Base-by-base conservation (phyloP, 2,888 invertebrate species). In the Orchesella flavescens region DNA sequence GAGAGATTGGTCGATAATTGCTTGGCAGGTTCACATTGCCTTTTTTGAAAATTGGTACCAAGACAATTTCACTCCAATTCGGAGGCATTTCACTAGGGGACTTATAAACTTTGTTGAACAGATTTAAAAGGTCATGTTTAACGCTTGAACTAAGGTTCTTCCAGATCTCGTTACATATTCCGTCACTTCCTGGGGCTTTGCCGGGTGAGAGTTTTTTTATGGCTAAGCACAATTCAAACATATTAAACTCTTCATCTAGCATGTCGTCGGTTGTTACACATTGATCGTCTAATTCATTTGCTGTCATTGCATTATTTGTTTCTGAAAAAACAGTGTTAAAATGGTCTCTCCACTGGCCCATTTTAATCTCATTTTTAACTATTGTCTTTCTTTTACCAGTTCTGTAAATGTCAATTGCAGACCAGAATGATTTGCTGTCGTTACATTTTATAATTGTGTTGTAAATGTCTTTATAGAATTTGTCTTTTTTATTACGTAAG, bases 21-120 rank as follows among this genome's bases (percentile, higher is more conserved):
- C 9, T n/a, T 1, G 82, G 78, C 5, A 73, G 0, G 13, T 21
- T 69, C 0, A n/a, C 0, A 23, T 78, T 73, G 13, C 77, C 75
- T 63, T 82, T 84, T 46, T 84, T 82, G 46, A 82, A 84, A 13
- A 84, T 82, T 1, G 84, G 82, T 7, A 78, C 73, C 2, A 77
- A 74, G 2, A 43, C 2, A 15, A 84, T 74, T 71, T 82, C 69
- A 10, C 59, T 49, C 84, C 76, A 77, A 1, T 44, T 46, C 1
- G 21, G 19, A n/a, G 77, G 76, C 57, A 84, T 73, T 0, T 7
- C 15, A 44, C 13, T 43, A 0, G 82, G 76, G 15, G 66, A 23
- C 3, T 17, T 13, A 12, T 21, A 23, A 13, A 55, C 23, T 19
- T 69, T 19, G n/a, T 79, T 84, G 12, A 74, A 79, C 9, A 74